Percentiles rank a stretch among this genome's conserved stretches.
These are phyloP conservation scores for Allobates femoralis DNA, from an alignment of 2,797 vertebrate genomes.

Conservation along the genomic window DNA sequence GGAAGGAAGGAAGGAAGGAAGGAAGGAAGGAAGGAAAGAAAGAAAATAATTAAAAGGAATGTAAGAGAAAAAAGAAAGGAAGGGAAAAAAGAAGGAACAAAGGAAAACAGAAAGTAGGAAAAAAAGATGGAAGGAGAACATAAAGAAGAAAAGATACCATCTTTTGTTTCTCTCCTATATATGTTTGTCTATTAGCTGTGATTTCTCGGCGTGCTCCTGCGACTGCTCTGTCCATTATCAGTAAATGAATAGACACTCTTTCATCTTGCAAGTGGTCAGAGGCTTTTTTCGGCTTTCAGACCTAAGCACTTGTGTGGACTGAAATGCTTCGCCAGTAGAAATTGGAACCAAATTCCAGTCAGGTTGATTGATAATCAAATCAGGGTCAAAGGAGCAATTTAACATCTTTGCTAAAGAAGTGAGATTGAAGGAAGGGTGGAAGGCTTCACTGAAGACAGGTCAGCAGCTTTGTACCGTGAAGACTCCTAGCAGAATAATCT, in stretches of 20 bases:
- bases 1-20: no score
- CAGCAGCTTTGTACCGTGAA: conserved; percentile 2
- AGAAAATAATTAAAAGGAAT: no score
- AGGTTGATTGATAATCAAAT: conserved; percentile 27
- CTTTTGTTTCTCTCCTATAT: not conserved
- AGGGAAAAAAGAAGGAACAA: no score
- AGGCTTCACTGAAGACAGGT: not conserved
- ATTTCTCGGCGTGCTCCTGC: not conserved
- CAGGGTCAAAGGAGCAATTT: conserved; percentile 22
- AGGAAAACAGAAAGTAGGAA: no score
- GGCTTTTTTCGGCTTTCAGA: not conserved
- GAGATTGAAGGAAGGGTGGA: not conserved
- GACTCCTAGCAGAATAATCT: not conserved
- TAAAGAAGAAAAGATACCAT: not conserved
- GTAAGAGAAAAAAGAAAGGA: no score
- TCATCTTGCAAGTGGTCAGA: not conserved
- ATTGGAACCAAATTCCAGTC: conserved; percentile 2
- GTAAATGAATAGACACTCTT: not conserved
- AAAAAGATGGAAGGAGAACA: not conserved
- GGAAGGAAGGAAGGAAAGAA: no score
- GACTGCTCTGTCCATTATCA: not conserved
- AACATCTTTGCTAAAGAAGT: conserved; percentile 9
- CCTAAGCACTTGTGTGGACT: not conserved
- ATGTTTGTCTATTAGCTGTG: no score
- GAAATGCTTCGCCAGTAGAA: conserved; percentile 1